Conservation (phyloP, 2,797 vertebrate genomes). For the Bovichtus diacanthus region DNA sequence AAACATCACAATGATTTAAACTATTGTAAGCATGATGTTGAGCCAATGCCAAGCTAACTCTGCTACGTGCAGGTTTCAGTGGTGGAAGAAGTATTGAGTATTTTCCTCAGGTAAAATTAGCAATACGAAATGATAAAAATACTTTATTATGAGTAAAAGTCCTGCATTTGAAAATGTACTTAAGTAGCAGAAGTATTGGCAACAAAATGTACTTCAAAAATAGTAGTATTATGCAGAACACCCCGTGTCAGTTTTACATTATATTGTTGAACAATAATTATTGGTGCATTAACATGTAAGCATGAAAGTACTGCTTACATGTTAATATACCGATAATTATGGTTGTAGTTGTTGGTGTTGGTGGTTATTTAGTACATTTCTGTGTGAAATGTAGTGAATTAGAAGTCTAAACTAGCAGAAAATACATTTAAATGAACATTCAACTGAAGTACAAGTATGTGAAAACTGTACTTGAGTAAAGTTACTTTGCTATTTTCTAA, state of each 20-base stretch:
- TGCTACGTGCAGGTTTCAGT: not conserved
- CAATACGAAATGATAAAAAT: not conserved
- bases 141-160: not conserved
- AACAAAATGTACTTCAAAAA: not conserved
- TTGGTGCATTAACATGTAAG: not conserved
- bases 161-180: not conserved
- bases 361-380: not conserved
- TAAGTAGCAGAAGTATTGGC: not conserved
- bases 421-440: not conserved
- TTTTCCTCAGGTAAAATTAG: not conserved
- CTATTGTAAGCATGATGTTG: not conserved
- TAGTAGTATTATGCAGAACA: not conserved
- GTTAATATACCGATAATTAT: too few relatives aligned
- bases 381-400: not conserved
- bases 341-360: not conserved
- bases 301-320: not conserved
- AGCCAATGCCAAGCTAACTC: not conserved
- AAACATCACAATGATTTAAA: not conserved
- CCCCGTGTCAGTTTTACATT: not conserved
- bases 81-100: not conserved
- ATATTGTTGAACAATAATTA: not conserved
- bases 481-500: not conserved
- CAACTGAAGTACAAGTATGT: not conserved
- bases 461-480: not conserved
- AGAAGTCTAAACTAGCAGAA: not conserved